Evolutionary conservation across 2,113 vertebrate genomes (phyloP).

Genomic region (Ifrita kowaldi): DNA sequence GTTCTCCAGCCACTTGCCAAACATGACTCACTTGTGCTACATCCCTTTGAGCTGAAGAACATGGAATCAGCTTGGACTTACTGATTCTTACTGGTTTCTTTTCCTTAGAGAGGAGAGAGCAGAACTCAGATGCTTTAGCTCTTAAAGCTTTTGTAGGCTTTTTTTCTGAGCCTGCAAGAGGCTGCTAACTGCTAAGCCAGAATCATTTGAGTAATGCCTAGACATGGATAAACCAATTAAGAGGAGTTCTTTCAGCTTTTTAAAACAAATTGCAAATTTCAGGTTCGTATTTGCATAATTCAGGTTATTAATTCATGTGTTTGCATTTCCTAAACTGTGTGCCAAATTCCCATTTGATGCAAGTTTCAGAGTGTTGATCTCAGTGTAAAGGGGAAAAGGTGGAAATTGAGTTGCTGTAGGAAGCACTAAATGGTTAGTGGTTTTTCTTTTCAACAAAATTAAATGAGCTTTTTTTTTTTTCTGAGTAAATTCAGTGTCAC

Average conservation of each 20-base stretch:
- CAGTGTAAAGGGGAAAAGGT: not conserved
- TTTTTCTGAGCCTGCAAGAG: not conserved
- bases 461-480: not conserved
- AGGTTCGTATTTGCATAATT: not conserved
- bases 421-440: not conserved
- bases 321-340: not conserved
- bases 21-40: fast-evolving
- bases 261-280: not conserved
- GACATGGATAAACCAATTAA: not conserved
- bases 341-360: not conserved
- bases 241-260: not conserved
- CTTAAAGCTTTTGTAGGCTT: not conserved
- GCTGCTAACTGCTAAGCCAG: not conserved
- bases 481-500: not conserved
- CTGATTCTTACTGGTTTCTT: not conserved
- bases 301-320: not conserved
- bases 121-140: not conserved
- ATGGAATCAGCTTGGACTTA: not conserved
- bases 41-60: not conserved
- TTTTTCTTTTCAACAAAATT: not conserved
- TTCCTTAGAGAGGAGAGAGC: not conserved
- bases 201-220: not conserved
- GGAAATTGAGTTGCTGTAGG: not conserved
- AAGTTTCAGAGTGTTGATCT: not conserved
- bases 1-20: not conserved